Evolutionary conservation across 2,888 invertebrate genomes (phyloP), one percentile per base, ranked within the genome.

Genomic region (Piscicola geometra): DNA sequence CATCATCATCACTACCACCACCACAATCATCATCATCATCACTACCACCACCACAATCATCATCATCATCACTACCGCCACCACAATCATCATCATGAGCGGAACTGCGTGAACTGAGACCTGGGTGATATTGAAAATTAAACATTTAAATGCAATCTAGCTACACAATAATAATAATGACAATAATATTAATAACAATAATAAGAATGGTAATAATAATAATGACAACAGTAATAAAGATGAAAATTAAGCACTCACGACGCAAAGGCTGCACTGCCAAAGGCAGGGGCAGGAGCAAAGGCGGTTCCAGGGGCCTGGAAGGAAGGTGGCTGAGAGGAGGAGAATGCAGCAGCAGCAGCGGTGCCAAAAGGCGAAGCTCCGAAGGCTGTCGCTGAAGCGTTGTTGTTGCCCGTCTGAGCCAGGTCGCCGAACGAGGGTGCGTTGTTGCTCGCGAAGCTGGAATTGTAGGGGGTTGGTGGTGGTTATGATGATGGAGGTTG

Each of bases 61-160:
- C n/a, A n/a, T n/a, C n/a, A n/a, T n/a, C n/a, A n/a, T n/a, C n/a
- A n/a, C n/a, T n/a, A n/a, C n/a, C n/a, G n/a, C n/a, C n/a, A n/a
- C n/a, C 21, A 47, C 9, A 47, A 9, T 47, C 21, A 21, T 15
- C 50, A 9, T 47, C 21, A 47, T 5, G 73, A 64, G 3, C 73
- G 25, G 64, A 73, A 73, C 73, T 73, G 73, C 1, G 73, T 73
- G 28, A 73, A 73, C 73, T 73, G 73, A 0, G 73, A 33, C 25
- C 71, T 71, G 47, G 21, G n/a, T n/a, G n/a, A n/a, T n/a, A n/a
- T n/a, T n/a, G n/a, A n/a, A n/a, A n/a, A n/a, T n/a, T n/a, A n/a
- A n/a, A n/a, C n/a, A n/a, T n/a, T n/a, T n/a, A n/a, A n/a, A n/a
- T n/a, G n/a, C n/a, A n/a, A n/a, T n/a, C n/a, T n/a, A n/a, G n/a